Evolutionary conservation across 2,888 invertebrate species (phyloP).

Genomic region (Dolichomitus sp.): DNA sequence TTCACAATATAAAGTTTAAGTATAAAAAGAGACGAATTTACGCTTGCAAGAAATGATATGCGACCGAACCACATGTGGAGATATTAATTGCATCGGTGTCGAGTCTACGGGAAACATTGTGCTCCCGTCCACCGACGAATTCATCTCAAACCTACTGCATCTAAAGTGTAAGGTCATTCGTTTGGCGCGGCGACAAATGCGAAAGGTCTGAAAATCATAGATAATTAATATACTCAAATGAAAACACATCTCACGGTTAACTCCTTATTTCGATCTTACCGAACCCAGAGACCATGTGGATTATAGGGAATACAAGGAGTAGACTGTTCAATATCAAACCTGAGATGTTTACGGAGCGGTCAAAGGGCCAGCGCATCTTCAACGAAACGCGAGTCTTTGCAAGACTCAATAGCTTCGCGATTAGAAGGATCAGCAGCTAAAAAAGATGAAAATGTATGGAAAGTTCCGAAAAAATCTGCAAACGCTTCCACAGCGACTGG

Average conservation of each 20-base stretch:
- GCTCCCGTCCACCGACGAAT: conserved; percentile 67
- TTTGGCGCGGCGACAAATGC: conserved; percentile 76
- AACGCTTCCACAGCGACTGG: not conserved
- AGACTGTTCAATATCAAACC: not conserved
- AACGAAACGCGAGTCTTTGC: not conserved
- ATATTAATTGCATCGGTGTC: conserved; percentile 36
- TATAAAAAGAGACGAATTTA: not conserved
- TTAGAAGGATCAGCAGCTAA: not conserved
- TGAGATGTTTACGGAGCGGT: not conserved
- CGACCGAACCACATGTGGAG: conserved; percentile 52
- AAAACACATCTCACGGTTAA: not conserved
- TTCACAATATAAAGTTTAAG: conserved; percentile 5
- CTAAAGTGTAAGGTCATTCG: conserved; percentile 77
- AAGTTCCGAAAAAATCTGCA: not conserved
- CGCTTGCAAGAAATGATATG: conserved; percentile 51
- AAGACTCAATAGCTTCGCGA: not conserved
- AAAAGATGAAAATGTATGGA: not conserved
- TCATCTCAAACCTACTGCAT: conserved; percentile 73
- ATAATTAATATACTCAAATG: conserved; percentile 3
- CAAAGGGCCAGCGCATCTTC: not conserved
- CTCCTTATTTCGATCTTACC: not conserved
- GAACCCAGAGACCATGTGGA: conserved; percentile 11
- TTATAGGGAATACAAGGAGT: conserved; percentile 47
- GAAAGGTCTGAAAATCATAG: conserved; percentile 62
- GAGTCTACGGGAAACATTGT: conserved; percentile 42